A percentile compares a stretch with the other conserved stretches of the same genome.
These are phyloP conservation scores for Hyles vespertilio DNA, from an alignment of 1,140 invertebrate genomes.

Conservation along the genomic window DNA sequence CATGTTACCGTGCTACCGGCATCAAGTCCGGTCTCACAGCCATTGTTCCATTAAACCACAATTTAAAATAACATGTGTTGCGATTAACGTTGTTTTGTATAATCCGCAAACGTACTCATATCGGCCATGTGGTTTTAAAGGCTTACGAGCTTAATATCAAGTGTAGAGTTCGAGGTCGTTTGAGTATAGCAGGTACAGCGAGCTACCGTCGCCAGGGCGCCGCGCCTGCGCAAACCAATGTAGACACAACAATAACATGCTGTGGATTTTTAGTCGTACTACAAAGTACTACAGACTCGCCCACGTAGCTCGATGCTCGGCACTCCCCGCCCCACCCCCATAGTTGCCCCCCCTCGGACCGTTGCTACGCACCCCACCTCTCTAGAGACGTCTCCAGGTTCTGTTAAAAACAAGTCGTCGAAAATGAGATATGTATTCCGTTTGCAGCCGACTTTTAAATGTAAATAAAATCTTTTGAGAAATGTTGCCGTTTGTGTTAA, in stretches of 20 bases:
- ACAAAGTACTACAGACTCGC: constrained; percentile 72
- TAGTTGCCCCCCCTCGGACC: constrained; percentile 21
- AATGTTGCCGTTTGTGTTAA: no score
- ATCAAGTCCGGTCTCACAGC: no score
- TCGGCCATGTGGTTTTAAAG: no score
- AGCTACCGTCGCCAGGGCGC: constrained; percentile 23
- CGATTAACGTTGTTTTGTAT: no score
- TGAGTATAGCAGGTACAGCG: constrained; percentile 28
- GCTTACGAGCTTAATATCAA: constrained; percentile 34
- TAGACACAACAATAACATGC: constrained; percentile 65
- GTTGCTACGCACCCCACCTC: constrained; percentile 44
- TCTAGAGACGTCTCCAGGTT: constrained; percentile 8
- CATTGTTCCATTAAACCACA: no score
- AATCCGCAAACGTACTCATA: no score
- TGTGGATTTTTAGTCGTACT: constrained; percentile 56
- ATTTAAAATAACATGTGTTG: no score
- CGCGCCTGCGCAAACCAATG: constrained; percentile 55
- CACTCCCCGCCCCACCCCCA: constrained; percentile 12
- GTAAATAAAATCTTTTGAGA: no score
- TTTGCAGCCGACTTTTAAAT: not conserved
- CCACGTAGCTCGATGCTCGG: constrained; percentile 47
- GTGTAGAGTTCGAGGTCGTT: constrained; percentile 55
- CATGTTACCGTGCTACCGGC: no score
- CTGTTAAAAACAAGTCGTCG: constrained; percentile 17
- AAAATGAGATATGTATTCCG: constrained; percentile 17